phyloP scores from a whole-genome alignment of 2,797 vertebrate species.

The Acrossocheilus fasciatus region DNA sequence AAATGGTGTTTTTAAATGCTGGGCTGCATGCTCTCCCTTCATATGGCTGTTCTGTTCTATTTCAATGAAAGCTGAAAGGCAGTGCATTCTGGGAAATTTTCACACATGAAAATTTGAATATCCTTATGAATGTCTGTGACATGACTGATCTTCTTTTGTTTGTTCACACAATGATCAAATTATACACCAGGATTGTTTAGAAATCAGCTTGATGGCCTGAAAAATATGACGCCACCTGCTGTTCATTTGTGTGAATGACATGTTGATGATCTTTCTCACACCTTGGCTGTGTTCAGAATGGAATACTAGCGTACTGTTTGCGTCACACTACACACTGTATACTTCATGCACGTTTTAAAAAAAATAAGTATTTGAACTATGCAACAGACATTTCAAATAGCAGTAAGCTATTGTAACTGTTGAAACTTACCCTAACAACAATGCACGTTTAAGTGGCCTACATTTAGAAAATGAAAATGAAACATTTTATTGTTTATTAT shows the following conservation, averaged over 20 bases:
- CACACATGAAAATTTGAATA: constrained; percentile 35
- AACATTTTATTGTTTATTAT: not conserved
- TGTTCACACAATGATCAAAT: constrained; percentile 31
- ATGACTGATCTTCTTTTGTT: constrained; percentile 36
- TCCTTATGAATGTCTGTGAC: constrained; percentile 64
- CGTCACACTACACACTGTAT: not conserved
- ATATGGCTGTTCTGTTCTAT: constrained; percentile 38
- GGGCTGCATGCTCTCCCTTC: constrained; percentile 55
- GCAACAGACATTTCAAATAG: not conserved
- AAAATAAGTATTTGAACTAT: not conserved
- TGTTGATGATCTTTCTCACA: constrained; percentile 28
- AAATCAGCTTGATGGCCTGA: constrained; percentile 18
- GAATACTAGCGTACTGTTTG: not conserved
- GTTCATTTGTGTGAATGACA: constrained; percentile 32
- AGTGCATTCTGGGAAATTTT: constrained; percentile 13
- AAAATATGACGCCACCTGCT: not conserved
- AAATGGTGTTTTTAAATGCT: constrained; percentile 50
- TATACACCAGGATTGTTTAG: not conserved
- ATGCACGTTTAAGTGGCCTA: not conserved
- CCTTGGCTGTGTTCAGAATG: constrained; percentile 27
- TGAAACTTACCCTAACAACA: not conserved
- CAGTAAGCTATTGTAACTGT: not conserved
- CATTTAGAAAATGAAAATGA: not conserved
- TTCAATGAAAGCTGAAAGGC: constrained; percentile 39
- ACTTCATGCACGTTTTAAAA: not conserved